Conservation (phyloP, 2,797 vertebrate species). For the Acipenser transmontanus region DNA sequence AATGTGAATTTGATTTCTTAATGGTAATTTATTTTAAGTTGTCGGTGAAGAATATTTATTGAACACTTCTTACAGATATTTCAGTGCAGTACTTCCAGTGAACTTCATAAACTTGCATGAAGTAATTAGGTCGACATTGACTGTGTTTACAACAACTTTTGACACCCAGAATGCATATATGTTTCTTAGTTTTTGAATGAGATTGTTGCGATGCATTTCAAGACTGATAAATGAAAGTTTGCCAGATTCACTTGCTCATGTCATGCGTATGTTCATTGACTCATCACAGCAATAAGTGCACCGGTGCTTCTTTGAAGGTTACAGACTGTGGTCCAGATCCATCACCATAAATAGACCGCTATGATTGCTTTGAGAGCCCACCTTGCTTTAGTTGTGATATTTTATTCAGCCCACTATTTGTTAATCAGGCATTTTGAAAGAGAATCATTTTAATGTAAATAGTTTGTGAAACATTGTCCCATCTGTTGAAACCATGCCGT, state of each 20-base stretch:
- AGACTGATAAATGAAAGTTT: too few relatives aligned
- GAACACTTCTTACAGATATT: too few relatives aligned
- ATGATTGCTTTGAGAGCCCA: slow-evolving; percentile 40
- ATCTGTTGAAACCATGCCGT: slow-evolving; percentile 67
- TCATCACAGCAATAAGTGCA: slow-evolving; percentile 29
- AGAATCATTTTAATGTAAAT: slow-evolving; percentile 63
- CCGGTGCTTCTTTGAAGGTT: slow-evolving; percentile 31
- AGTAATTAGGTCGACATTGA: too few relatives aligned
- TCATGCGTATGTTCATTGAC: slow-evolving; percentile 21
- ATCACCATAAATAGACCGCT: slow-evolving; percentile 52
- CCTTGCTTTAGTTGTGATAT: slow-evolving; percentile 45
- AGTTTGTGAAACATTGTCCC: slow-evolving; percentile 59
- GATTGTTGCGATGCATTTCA: too few relatives aligned
- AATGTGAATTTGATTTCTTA: too few relatives aligned
- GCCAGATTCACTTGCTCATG: not conserved
- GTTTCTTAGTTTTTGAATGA: too few relatives aligned
- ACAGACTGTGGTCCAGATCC: slow-evolving; percentile 34
- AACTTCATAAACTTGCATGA: too few relatives aligned
- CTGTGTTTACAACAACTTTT: too few relatives aligned
- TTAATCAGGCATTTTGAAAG: slow-evolving; percentile 59
- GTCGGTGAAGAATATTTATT: too few relatives aligned
- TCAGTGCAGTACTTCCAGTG: too few relatives aligned
- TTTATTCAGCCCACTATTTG: slow-evolving; percentile 52
- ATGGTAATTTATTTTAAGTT: too few relatives aligned
- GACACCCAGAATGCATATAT: too few relatives aligned